Percentiles rank a stretch among this genome's conserved stretches.
Conservation (phyloP, 2,113 vertebrate species). For the Sander vitreus region DNA sequence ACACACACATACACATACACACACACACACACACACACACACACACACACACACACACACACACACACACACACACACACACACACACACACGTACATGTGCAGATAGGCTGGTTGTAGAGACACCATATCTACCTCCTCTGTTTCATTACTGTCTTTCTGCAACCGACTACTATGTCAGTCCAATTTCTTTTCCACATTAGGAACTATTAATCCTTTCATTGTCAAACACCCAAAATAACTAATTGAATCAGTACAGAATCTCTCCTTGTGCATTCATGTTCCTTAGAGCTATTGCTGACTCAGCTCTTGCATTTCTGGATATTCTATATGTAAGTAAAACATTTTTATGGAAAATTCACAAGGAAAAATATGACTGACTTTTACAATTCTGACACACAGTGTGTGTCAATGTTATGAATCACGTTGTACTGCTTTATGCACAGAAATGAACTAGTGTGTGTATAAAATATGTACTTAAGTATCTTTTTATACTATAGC, state of each 20-base stretch:
- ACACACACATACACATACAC: background rate
- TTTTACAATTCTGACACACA: constrained; percentile 20
- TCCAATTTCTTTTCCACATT: background rate
- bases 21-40: constrained; percentile 1
- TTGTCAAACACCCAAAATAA: background rate
- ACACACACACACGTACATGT: background rate
- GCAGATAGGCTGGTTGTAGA: constrained; percentile 66
- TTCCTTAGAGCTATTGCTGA: background rate
- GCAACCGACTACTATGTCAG: constrained; percentile 25
- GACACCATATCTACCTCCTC: constrained; percentile 77
- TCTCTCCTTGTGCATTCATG: constrained; percentile 8
- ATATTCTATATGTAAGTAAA: constrained; percentile 26
- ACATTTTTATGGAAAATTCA: constrained; percentile 21
- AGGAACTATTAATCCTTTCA: constrained; percentile 9
- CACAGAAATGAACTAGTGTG: constrained; percentile 73
- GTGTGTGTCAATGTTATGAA: constrained; percentile 45
- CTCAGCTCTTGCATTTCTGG: constrained; percentile 34
- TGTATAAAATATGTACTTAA: constrained; percentile 71
- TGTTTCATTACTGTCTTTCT: constrained; percentile 46
- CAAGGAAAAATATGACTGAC: constrained; percentile 43
- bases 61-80: background rate
- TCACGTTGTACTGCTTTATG: constrained; percentile 72
- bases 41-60: constrained; percentile 6
- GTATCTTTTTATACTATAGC: constrained; percentile 67
- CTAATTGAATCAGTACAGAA: background rate